Conservation (phyloP, 2,797 vertebrate species). For the Orientallactaga sibirica region DNA sequence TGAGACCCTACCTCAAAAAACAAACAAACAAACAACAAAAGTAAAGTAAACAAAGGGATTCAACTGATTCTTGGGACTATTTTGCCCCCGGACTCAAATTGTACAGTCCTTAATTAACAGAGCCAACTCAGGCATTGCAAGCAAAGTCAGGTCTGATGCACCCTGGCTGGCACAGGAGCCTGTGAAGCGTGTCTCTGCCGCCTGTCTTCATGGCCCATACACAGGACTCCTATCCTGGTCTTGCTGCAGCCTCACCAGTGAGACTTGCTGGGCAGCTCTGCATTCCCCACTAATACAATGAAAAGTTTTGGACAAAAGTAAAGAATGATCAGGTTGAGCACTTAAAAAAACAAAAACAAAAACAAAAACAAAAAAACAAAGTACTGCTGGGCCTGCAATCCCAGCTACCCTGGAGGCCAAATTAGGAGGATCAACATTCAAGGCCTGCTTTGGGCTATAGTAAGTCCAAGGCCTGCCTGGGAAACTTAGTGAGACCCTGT, state of each 20-base stretch:
- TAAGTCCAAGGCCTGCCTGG: background rate
- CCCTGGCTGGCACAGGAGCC: rapidly evolving
- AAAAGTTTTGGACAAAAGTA: background rate
- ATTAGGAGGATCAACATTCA: no score
- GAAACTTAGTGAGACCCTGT: background rate
- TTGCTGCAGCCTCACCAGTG: background rate
- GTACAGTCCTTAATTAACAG: rapidly evolving
- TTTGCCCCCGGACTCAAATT: background rate
- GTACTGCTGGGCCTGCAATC: background rate
- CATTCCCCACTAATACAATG: background rate
- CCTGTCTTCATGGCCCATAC: rapidly evolving
- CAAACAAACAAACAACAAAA: no score
- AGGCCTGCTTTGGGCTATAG: no score
- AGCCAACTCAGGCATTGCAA: no score
- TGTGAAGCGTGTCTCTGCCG: background rate
- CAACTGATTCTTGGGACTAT: background rate
- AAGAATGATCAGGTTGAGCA: background rate
- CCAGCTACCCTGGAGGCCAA: background rate
- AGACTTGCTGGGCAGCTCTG: background rate
- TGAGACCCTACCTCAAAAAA: no score
- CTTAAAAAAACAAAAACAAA: background rate
- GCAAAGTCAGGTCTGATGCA: background rate
- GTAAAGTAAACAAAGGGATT: background rate
- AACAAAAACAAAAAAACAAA: background rate
- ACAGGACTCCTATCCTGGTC: rapidly evolving